phyloP scores from a whole-genome alignment of 2,797 vertebrate genomes.

The Pagetopsis macropterus region DNA sequence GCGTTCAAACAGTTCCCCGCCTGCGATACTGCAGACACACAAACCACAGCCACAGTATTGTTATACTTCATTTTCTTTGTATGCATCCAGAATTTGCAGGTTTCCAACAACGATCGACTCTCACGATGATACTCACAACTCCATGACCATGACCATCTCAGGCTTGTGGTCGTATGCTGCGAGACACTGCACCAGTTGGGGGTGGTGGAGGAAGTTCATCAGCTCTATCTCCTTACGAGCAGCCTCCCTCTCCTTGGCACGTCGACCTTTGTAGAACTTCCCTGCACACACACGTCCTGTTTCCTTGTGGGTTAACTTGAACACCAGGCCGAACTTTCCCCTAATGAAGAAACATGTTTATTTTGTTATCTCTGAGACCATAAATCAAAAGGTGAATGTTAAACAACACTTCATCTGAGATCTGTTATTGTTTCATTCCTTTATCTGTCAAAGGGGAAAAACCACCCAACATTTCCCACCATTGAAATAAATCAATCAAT shows the following conservation, averaged over 20 bases:
- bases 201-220: slow-evolving; percentile 92
- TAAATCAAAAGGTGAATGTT: background rate
- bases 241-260: slow-evolving; percentile 82
- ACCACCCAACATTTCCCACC: background rate
- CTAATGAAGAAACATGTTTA: slow-evolving; percentile 62
- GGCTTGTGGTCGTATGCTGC: slow-evolving; percentile 85
- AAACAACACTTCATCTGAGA: background rate
- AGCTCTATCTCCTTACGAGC: slow-evolving; percentile 87
- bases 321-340: slow-evolving; percentile 90
- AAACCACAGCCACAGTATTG: slow-evolving; percentile 1
- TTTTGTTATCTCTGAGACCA: background rate
- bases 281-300: slow-evolving; percentile 84
- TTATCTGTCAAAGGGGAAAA: background rate
- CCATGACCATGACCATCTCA: slow-evolving; percentile 91
- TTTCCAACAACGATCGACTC: background rate
- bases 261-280: slow-evolving; percentile 88
- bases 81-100: background rate
- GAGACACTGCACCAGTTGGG: slow-evolving; percentile 88
- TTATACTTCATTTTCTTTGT: background rate
- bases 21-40: slow-evolving; percentile 82
- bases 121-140: slow-evolving; percentile 81
- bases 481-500: background rate
- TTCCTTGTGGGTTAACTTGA: slow-evolving; percentile 85
- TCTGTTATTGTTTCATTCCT: background rate
- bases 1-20: slow-evolving; percentile 90